Base-by-base conservation (phyloP, 2,888 invertebrate species). In the Halictus quadricinctus region DNA sequence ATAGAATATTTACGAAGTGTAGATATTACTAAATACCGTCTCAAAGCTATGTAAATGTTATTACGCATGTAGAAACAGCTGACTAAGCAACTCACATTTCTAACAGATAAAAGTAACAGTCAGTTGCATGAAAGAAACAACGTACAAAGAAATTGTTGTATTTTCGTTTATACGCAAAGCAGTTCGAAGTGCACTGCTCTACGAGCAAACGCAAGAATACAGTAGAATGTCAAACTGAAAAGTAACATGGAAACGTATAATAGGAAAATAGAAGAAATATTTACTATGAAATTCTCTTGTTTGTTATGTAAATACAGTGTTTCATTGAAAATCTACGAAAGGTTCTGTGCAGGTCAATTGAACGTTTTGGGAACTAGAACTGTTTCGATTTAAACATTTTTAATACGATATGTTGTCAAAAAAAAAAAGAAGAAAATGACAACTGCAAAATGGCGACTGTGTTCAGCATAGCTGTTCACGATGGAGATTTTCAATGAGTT, bases 1-100 rank as follows among this genome's bases (percentile, higher is more conserved):
- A 41, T 76, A 85, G 48, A 79, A 77, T 78, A 78, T 77, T 72
- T 73, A 69, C 72, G 21, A 85, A 41, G 13, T 86, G 79, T 86
- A 85, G 86, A 85, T 86, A 86, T 76, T 50, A 72, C 41, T 54
- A 25, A 81, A 58, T 79, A 76, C 74, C 25, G 60, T 70, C 50
- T n/a, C 36, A 66, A 72, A 69, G 66, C 72, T 74, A 69, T 66
- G 80, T 70, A 70, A 81, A 75, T 48, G 43, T 70, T 64, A 72
- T 58, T 29, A 64, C 1, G 25, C 74, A 74, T 29, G n/a, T 60
- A 74, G 74, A 60, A 66, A 72, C 29, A 48, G 41, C 60, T 50
- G 50, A 48, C 43, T 25, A 64, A 15, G 29, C 66, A 79, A 69
- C 66, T 70, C 60, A 70, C 50, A 83, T 84, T 84, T 60, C 36